Percentiles rank a stretch among this genome's conserved stretches.
Conservation (phyloP, 1,140 invertebrate species). For the Hypsibius dujardini region DNA sequence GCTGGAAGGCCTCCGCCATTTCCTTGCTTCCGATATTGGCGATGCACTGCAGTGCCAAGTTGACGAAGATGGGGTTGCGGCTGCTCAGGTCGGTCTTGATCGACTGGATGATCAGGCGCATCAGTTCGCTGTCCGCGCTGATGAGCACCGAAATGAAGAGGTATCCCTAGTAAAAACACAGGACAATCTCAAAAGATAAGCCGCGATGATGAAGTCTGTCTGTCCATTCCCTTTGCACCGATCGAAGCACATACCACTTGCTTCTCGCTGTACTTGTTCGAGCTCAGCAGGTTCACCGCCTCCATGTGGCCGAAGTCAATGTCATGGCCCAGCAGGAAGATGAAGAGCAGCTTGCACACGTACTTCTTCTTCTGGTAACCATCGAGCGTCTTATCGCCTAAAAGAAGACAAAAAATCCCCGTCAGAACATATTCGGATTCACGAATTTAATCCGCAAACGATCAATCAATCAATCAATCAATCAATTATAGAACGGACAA, state of each 20-base stretch:
- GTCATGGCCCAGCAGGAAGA: conserved; percentile 93
- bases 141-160: conserved; percentile 98
- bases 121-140: conserved; percentile 95
- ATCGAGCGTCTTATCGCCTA: conserved; percentile 91
- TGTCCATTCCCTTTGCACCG: too few species aligned
- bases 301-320: conserved; percentile 99
- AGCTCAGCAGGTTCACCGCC: conserved; percentile 97
- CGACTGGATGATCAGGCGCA: conserved; percentile 95
- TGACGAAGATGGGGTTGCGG: conserved; percentile 92
- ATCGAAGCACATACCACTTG: conserved; percentile 96
- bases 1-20: conserved; percentile 96
- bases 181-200: conserved; percentile 7
- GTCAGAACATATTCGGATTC: too few species aligned
- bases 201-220: too few species aligned
- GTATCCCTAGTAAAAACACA: conserved; percentile 58
- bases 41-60: conserved; percentile 97
- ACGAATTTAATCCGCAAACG: too few species aligned
- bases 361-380: conserved; percentile 99
- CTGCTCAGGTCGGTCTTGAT: conserved; percentile 97
- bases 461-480: too few species aligned
- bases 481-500: too few species aligned
- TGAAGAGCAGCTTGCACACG: conserved; percentile 98
- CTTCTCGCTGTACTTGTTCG: conserved; percentile 99
- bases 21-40: conserved; percentile 98
- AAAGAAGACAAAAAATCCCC: conserved; percentile 22